Conservation (phyloP, 2,113 vertebrate genomes). For the Tetrao urogallus region DNA sequence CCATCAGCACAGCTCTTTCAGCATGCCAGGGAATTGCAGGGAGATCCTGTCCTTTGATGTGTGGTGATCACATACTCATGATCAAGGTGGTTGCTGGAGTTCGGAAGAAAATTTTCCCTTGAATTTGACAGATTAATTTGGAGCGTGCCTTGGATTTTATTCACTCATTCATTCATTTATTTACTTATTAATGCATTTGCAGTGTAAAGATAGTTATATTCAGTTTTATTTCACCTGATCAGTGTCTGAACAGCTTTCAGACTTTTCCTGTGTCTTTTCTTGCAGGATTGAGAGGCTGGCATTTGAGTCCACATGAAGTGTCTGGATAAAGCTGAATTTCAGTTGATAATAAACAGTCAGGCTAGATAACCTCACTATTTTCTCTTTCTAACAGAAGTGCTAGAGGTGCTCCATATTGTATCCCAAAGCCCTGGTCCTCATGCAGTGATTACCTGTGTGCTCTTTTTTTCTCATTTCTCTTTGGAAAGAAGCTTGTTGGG, state of each 20-base stretch:
- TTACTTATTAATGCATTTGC: not conserved
- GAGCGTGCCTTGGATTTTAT: not conserved
- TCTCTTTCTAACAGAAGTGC: not conserved
- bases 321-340: not conserved
- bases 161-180: not conserved
- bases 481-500: not conserved
- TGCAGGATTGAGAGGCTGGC: not conserved
- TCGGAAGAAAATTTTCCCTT: not conserved
- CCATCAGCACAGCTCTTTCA: not conserved
- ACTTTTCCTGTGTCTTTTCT: not conserved
- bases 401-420: not conserved
- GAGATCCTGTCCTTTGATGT: not conserved
- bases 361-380: not conserved
- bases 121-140: not conserved
- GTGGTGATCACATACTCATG: not conserved
- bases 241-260: not conserved
- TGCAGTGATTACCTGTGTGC: fast-evolving
- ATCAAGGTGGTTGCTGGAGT: not conserved
- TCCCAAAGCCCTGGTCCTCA: not conserved
- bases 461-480: not conserved
- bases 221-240: fast-evolving
- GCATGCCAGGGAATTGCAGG: not conserved
- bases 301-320: not conserved
- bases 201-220: not conserved
- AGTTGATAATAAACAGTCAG: not conserved